Conservation (phyloP, 2,888 invertebrate genomes). For the Netelia inedita region DNA sequence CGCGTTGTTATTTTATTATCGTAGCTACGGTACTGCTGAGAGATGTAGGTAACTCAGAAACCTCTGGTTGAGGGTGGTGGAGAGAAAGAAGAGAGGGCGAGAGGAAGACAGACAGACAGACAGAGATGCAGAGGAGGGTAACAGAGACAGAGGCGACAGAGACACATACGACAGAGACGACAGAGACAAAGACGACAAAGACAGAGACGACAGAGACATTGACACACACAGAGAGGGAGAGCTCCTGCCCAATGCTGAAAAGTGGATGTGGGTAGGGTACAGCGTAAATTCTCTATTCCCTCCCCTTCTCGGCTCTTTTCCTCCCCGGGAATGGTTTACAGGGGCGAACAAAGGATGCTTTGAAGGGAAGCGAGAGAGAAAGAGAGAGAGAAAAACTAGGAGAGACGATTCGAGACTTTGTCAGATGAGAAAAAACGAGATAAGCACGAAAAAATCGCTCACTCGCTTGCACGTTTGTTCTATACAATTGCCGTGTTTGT, state of each 20-base stretch:
- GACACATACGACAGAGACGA: too few species aligned
- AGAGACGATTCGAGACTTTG: conserved; percentile 25
- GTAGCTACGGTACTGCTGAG: conserved; percentile 26
- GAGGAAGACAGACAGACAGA: conserved; percentile 16
- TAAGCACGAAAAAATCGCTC: conserved; percentile 58
- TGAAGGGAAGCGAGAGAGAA: conserved; percentile 76
- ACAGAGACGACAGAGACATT: neutral
- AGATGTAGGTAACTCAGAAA: conserved; percentile 18
- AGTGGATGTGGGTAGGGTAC: conserved; percentile 7
- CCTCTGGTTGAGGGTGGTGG: neutral
- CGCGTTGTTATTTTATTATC: neutral
- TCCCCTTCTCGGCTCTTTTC: conserved; percentile 33
- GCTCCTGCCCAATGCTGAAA: neutral
- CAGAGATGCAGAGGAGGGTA: conserved; percentile 16
- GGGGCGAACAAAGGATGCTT: conserved; percentile 80
- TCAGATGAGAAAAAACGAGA: conserved; percentile 56
- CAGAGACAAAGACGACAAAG: conserved; percentile 1
- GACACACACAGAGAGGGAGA: neutral
- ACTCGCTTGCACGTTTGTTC: conserved; percentile 17
- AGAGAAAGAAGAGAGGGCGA: conserved; percentile 54
- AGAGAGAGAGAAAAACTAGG: conserved; percentile 21
- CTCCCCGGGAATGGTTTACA: conserved; percentile 76
- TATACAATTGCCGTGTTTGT: conserved; percentile 2
- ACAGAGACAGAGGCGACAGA: neutral
- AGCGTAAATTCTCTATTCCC: neutral